Conservation (phyloP, 2,888 invertebrate genomes). For the Acanthoscelides obtectus region DNA sequence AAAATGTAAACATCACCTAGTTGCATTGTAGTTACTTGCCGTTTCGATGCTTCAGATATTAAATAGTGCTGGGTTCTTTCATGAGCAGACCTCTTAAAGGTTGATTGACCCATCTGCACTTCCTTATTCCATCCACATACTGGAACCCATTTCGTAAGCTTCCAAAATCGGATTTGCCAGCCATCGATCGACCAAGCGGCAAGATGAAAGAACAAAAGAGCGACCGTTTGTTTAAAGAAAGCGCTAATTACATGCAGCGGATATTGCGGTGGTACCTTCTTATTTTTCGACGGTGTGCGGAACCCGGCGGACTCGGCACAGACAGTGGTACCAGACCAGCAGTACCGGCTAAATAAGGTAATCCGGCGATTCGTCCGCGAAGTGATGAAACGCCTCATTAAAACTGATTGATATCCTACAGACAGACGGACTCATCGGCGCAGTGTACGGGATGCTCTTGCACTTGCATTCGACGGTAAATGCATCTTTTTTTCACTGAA, state of each 20-base stretch:
- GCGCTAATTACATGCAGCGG: slow-evolving; percentile 1
- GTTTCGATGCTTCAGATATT: no score
- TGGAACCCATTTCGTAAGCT: background rate
- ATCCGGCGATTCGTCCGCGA: background rate
- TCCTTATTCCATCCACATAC: background rate
- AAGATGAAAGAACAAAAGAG: background rate
- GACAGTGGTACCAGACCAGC: background rate
- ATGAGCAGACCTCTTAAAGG: no score
- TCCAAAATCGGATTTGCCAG: background rate
- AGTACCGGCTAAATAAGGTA: background rate
- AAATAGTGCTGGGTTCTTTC: no score
- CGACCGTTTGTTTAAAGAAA: slow-evolving; percentile 1
- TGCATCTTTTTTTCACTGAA: no score
- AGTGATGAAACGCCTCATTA: background rate
- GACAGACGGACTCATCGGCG: background rate
- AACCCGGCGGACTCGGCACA: background rate
- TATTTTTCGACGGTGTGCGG: background rate
- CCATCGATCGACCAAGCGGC: no score
- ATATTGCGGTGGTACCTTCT: background rate
- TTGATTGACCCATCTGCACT: no score
- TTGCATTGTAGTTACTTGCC: no score
- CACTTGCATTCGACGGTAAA: no score
- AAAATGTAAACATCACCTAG: no score
- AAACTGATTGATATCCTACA: background rate
- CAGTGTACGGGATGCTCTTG: background rate